Conservation (phyloP, 2,888 invertebrate species). For the Periphyllus acericola region DNA sequence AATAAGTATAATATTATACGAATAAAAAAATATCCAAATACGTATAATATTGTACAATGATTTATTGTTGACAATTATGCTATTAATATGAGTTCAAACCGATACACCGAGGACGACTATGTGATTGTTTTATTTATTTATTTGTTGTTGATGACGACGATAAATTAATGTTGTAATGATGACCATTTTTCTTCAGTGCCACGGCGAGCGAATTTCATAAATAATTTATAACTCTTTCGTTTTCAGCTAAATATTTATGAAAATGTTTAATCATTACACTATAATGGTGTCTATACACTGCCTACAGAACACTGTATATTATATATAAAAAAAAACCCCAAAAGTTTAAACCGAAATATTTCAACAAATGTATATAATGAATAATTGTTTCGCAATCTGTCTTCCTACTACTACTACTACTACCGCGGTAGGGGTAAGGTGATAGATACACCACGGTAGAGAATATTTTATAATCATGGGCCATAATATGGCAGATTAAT, state of each 20-base stretch:
- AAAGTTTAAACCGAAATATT: background rate
- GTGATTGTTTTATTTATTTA: background rate
- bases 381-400: background rate
- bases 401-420: background rate
- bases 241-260: background rate
- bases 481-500: too few relatives aligned
- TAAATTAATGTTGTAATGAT: background rate
- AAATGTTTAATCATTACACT: too few relatives aligned
- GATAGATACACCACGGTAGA: too few relatives aligned
- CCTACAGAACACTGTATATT: background rate
- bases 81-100: background rate
- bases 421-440: too few relatives aligned
- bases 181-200: background rate
- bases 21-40: too few relatives aligned
- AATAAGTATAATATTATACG: too few relatives aligned
- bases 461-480: too few relatives aligned
- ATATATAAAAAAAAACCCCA: background rate
- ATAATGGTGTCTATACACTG: background rate
- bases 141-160: background rate
- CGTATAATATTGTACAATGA: too few relatives aligned
- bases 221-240: background rate
- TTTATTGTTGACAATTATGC: too few relatives aligned
- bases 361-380: background rate
- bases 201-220: background rate
- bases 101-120: background rate